phyloP scores from a whole-genome alignment of 2,888 invertebrate species.

The Drosophila setosimentum region DNA sequence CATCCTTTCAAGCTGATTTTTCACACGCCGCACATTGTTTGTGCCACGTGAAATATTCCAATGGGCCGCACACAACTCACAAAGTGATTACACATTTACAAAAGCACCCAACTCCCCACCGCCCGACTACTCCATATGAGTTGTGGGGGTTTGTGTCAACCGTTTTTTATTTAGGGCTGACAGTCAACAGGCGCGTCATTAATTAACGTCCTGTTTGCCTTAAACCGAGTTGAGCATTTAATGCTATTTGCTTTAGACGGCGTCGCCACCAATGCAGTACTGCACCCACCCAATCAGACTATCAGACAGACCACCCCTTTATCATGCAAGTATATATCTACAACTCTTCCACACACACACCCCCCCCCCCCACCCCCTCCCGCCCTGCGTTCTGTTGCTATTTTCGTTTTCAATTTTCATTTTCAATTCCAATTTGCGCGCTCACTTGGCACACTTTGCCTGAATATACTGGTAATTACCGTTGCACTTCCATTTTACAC shows the following conservation, averaged over 20 bases:
- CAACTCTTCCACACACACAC: too few relatives aligned
- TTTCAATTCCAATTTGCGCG: constrained; percentile 35
- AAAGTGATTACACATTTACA: constrained; percentile 48
- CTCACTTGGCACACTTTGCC: constrained; percentile 53
- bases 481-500: constrained; percentile 59
- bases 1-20: constrained; percentile 78
- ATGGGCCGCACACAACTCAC: constrained; percentile 67
- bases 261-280: constrained; percentile 50
- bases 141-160: constrained; percentile 21
- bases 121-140: constrained; percentile 9
- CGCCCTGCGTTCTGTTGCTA: not conserved
- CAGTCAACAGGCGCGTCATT: constrained; percentile 61
- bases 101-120: constrained; percentile 9
- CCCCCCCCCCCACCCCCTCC: too few relatives aligned
- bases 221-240: constrained; percentile 63
- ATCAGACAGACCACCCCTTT: constrained; percentile 14
- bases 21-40: constrained; percentile 74
- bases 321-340: not conserved
- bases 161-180: constrained; percentile 47
- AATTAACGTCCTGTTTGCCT: constrained; percentile 53
- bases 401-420: constrained; percentile 22
- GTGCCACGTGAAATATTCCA: constrained; percentile 62
- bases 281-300: constrained; percentile 22
- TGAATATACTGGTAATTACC: constrained; percentile 57
- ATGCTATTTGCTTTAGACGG: constrained; percentile 74